Conservation (phyloP, 2,888 invertebrate species). For the Apotomis capreana region DNA sequence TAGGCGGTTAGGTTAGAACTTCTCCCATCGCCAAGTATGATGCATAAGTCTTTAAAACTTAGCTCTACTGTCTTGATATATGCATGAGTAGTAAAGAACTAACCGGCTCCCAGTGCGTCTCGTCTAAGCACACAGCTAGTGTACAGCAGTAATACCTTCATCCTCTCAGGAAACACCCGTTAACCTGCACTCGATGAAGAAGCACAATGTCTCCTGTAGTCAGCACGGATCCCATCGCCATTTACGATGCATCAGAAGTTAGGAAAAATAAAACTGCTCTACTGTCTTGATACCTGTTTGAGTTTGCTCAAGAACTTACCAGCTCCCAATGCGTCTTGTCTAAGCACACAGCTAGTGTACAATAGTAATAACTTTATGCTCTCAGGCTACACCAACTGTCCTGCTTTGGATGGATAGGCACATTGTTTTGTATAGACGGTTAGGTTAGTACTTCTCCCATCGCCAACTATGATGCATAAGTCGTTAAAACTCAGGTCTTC, state of each 20-base stretch:
- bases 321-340: conserved; percentile 93
- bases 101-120: no score
- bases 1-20: conserved; percentile 96
- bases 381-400: conserved; percentile 98
- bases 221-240: conserved; percentile 74
- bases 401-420: conserved; percentile 96
- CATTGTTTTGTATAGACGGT: conserved; percentile 98
- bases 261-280: no score
- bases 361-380: conserved; percentile 98
- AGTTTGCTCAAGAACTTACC: no score
- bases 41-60: no score
- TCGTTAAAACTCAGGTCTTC: no score
- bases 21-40: conserved; percentile 87
- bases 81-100: no score
- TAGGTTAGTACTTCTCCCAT: conserved; percentile 93
- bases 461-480: conserved; percentile 74
- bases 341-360: conserved; percentile 96
- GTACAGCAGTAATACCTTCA: conserved; percentile 95
- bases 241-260: no score
- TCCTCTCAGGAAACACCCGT: conserved; percentile 94
- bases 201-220: conserved; percentile 86
- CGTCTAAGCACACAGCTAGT: conserved; percentile 89
- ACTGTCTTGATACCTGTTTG: no score
- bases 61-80: no score
- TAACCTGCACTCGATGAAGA: conserved; percentile 76